phyloP scores from a whole-genome alignment of 1,140 invertebrate species.

The Trigoniulus corallinus region DNA sequence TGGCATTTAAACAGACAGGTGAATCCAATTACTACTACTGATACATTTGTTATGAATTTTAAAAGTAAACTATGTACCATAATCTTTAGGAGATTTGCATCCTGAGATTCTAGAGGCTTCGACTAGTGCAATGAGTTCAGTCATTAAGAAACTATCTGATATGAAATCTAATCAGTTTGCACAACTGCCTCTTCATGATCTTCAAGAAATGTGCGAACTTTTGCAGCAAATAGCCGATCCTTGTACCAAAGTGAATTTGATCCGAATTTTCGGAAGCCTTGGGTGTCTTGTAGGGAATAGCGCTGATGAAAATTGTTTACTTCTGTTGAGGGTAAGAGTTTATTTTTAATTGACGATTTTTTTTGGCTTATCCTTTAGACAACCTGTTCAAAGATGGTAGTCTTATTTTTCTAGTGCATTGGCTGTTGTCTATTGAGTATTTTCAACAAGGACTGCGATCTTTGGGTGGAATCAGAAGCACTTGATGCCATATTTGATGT shows the following conservation, averaged over 20 bases:
- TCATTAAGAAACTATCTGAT: constrained; percentile 29
- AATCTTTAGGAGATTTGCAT: constrained; percentile 19
- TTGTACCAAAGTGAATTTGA: constrained; percentile 19
- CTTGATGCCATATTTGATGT: constrained; percentile 57
- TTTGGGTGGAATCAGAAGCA: constrained; percentile 52
- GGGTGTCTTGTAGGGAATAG: constrained; percentile 4
- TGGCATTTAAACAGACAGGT: constrained; percentile 30
- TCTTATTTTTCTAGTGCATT: constrained; percentile 17
- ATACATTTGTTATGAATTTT: no score
- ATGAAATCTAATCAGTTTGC: constrained; percentile 15
- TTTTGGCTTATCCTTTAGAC: not conserved
- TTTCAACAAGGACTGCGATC: constrained; percentile 31
- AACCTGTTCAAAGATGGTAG: not conserved
- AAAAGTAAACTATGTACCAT: no score
- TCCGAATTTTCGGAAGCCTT: constrained; percentile 18
- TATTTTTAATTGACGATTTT: not conserved
- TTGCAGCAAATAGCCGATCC: constrained; percentile 12
- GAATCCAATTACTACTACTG: no score
- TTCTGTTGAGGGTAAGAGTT: not conserved
- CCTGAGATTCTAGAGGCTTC: constrained; percentile 40
- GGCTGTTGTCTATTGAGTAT: constrained; percentile 25
- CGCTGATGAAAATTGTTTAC: not conserved
- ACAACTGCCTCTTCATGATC: constrained; percentile 10
- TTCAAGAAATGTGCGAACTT: constrained; percentile 18
- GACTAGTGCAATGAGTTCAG: constrained; percentile 44